These are phyloP conservation scores for Pedetes capensis DNA, from an alignment of 2,113 vertebrate species.

Conservation along the genomic window DNA sequence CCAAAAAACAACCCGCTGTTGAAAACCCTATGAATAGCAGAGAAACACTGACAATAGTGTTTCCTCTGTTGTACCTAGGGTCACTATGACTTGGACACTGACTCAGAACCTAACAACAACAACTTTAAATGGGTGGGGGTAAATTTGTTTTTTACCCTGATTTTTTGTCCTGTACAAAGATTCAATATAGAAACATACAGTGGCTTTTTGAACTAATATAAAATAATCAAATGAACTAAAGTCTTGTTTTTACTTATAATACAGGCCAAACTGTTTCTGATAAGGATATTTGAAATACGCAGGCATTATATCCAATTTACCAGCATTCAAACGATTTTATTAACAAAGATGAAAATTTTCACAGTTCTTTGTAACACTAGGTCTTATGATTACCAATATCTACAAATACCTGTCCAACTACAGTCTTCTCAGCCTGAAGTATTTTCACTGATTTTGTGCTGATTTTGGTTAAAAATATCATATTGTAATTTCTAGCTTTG, in stretches of 20 bases:
- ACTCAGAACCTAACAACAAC: too few species aligned
- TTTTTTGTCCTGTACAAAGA: neutral
- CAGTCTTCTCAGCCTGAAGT: neutral
- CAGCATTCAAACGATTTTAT: neutral
- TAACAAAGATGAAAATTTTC: neutral
- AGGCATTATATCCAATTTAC: neutral
- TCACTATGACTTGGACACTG: too few species aligned
- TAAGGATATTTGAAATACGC: neutral
- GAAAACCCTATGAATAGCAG: too few species aligned
- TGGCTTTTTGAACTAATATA: neutral
- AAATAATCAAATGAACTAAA: neutral
- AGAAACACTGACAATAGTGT: too few species aligned
- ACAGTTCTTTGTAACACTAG: neutral
- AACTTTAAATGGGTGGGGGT: too few species aligned
- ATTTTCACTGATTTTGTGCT: neutral
- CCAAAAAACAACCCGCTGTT: too few species aligned
- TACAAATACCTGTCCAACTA: neutral
- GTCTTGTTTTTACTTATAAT: neutral
- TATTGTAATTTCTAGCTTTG: neutral
- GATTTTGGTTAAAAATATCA: neutral
- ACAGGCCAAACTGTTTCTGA: neutral
- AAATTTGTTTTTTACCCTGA: constrained; percentile 24
- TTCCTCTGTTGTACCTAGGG: too few species aligned
- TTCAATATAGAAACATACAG: neutral
- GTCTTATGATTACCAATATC: neutral